These are phyloP conservation scores for Myathropa florea DNA, from an alignment of 2,888 invertebrate species.

Conservation along the genomic window DNA sequence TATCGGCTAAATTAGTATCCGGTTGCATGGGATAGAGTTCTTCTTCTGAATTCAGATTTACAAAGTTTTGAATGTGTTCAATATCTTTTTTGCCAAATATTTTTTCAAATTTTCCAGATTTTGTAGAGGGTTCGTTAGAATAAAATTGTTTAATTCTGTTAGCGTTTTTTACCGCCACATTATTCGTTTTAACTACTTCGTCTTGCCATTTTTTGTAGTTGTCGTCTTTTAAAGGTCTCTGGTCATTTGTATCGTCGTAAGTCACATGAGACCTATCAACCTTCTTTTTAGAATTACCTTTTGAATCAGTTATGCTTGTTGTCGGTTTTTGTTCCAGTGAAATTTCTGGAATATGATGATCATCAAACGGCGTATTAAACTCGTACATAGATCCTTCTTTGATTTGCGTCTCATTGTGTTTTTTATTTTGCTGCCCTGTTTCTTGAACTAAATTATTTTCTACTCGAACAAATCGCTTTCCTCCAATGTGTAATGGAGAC, in stretches of 20 bases:
- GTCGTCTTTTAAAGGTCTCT: background rate
- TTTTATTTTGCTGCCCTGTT: background rate
- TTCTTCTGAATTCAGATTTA: too few relatives aligned
- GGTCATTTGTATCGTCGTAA: background rate
- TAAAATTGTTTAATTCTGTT: too few relatives aligned
- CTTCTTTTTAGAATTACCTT: background rate
- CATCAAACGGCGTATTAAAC: background rate
- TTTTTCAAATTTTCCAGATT: too few relatives aligned
- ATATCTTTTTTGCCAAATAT: too few relatives aligned
- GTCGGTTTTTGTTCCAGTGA: background rate
- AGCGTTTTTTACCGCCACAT: too few relatives aligned
- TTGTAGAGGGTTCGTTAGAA: too few relatives aligned
- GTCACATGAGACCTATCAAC: background rate
- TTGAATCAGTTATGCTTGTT: background rate
- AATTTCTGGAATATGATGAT: background rate
- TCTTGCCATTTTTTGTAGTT: too few relatives aligned
- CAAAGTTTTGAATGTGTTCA: too few relatives aligned
- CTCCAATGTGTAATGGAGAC: background rate
- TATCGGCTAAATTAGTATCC: too few relatives aligned
- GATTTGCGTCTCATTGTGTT: background rate
- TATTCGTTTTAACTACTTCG: too few relatives aligned
- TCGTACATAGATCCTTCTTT: too few relatives aligned
- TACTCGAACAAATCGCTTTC: background rate
- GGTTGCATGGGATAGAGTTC: too few relatives aligned
- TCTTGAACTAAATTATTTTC: background rate